These are phyloP conservation scores for Pygocentrus nattereri DNA, from an alignment of 2,797 vertebrate species.

Conservation along the genomic window DNA sequence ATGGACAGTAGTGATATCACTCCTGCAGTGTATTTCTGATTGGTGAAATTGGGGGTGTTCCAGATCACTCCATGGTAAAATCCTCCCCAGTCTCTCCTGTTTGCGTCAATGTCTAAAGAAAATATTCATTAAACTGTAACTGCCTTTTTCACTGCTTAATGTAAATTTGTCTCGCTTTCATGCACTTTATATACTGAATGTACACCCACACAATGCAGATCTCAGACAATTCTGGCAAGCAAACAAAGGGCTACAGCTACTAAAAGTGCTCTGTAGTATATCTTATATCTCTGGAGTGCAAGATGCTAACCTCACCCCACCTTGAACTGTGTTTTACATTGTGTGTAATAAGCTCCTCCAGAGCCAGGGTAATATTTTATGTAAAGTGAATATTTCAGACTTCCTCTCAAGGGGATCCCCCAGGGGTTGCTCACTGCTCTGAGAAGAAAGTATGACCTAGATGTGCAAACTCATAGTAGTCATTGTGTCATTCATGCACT, in stretches of 20 bases:
- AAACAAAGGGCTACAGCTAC: neutral
- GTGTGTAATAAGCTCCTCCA: conserved; percentile 26
- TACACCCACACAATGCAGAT: conserved; percentile 5
- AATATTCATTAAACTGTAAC: neutral
- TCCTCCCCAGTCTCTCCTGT: too few relatives aligned
- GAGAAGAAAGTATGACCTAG: neutral
- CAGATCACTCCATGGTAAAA: too few relatives aligned
- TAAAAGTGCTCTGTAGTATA: neutral
- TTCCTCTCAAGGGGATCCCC: conserved; percentile 11
- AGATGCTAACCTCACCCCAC: conserved; percentile 35
- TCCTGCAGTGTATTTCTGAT: too few relatives aligned
- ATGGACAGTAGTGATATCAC: too few relatives aligned
- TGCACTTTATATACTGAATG: conserved; percentile 43
- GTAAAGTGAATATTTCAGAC: conserved; percentile 18
- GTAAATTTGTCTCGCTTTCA: conserved; percentile 34
- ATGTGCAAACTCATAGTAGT: conserved; percentile 24
- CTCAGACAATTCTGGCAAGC: neutral
- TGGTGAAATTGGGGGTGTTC: too few relatives aligned
- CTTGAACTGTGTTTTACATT: conserved; percentile 31
- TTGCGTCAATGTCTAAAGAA: neutral
- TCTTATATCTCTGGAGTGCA: neutral
- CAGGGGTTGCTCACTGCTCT: conserved; percentile 9
- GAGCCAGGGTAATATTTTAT: conserved; percentile 21
- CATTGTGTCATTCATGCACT: neutral
- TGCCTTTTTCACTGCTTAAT: too few relatives aligned